phyloP scores from a whole-genome alignment of 2,888 invertebrate genomes.

The Lutraria lutraria region DNA sequence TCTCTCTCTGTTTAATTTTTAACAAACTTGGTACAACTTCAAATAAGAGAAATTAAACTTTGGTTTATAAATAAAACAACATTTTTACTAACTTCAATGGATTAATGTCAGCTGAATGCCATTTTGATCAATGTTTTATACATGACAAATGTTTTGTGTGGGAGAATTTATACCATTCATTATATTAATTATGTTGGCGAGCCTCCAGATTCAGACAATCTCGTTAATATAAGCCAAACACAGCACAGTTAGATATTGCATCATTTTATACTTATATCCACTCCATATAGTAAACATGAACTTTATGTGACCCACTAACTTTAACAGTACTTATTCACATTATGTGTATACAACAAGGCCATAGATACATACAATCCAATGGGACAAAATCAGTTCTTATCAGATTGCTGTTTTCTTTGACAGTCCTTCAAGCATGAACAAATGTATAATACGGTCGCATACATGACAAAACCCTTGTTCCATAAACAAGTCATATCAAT shows the following conservation, averaged over 20 bases:
- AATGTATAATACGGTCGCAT: background rate
- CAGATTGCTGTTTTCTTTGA: background rate
- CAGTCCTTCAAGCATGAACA: background rate
- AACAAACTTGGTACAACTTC: too few species aligned
- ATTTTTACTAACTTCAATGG: background rate
- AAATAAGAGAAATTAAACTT: background rate
- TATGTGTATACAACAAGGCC: background rate
- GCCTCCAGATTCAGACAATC: background rate
- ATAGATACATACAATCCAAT: background rate
- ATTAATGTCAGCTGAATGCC: background rate
- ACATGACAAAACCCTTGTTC: background rate
- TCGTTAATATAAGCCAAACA: conserved; percentile 3
- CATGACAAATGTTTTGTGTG: background rate
- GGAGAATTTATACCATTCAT: background rate
- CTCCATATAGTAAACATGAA: conserved; percentile 9
- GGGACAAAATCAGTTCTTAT: background rate
- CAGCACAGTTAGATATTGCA: background rate
- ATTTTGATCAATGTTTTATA: background rate
- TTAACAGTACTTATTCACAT: background rate
- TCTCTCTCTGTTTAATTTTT: too few species aligned
- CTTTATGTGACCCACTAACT: conserved; percentile 5
- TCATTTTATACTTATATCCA: conserved; percentile 12
- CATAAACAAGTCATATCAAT: background rate
- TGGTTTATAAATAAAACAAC: background rate
- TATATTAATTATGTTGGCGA: background rate